A percentile compares a stretch with the other conserved stretches of the same genome.
These are phyloP conservation scores for Euphysa ruthae DNA, from an alignment of 30 jellyfish, hydroid and myxozoan genomes.

Conservation along the genomic window DNA sequence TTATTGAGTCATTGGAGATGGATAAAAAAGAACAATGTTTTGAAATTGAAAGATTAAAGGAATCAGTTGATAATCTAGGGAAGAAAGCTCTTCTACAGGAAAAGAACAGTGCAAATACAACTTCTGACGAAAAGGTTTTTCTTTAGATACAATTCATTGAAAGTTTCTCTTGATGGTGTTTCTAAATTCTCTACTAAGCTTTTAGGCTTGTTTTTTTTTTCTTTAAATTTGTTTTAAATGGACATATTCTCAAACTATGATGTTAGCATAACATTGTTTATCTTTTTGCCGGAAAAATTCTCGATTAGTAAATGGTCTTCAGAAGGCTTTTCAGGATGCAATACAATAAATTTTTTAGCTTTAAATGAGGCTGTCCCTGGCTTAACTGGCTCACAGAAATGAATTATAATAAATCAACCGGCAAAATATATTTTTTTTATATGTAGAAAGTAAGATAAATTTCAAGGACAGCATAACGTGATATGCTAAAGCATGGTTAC, in stretches of 20 bases:
- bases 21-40: not conserved
- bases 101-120: not conserved
- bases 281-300: not conserved
- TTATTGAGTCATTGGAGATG: constrained; percentile 6
- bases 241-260: no score
- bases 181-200: not conserved
- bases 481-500: no score
- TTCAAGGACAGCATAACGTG: no score
- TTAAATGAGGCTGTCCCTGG: no score
- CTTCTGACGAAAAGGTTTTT: not conserved
- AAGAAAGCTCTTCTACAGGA: not conserved
- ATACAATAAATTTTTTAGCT: no score
- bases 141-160: not conserved
- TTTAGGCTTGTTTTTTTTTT: not conserved
- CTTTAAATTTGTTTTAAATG: no score
- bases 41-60: not conserved
- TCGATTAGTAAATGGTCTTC: not conserved
- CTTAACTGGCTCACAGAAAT: no score
- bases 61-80: not conserved
- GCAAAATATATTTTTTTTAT: no score
- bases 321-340: no score
- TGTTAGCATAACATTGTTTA: no score
- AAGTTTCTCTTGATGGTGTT: not conserved
- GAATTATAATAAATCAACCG: no score
- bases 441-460: no score